Conservation (phyloP, 2,797 vertebrate genomes). For the Channa striata region DNA sequence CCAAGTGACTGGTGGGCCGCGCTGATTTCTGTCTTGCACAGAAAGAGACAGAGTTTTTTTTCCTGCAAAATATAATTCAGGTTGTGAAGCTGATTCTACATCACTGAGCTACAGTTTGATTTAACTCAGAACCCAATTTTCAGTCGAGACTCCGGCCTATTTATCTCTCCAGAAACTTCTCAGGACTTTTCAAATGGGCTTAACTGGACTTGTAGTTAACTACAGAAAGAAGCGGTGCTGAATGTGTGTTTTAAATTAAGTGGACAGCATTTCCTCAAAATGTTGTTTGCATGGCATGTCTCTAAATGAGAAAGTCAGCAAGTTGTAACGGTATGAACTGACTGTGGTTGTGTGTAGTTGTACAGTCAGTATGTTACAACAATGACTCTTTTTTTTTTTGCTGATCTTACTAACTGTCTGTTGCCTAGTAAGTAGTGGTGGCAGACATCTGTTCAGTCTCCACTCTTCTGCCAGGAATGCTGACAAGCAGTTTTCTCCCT, state of each 20-base stretch:
- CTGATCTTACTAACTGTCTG: constrained; percentile 44
- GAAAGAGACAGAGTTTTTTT: constrained; percentile 2
- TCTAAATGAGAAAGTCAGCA: not conserved
- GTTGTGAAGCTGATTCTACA: not conserved
- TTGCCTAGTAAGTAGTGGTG: constrained; percentile 33
- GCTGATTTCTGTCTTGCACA: not conserved
- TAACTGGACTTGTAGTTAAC: too few relatives aligned
- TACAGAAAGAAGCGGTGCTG: too few relatives aligned
- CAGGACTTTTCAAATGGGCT: too few relatives aligned
- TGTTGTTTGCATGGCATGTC: not conserved
- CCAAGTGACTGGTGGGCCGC: not conserved
- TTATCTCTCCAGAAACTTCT: not conserved
- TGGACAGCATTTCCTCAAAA: not conserved
- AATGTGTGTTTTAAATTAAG: too few relatives aligned
- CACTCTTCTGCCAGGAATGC: constrained; percentile 60
- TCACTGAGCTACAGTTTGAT: not conserved
- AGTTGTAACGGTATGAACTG: not conserved
- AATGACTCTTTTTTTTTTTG: constrained; percentile 2
- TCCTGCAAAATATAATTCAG: not conserved
- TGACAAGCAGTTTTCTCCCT: constrained; percentile 51
- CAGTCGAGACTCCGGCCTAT: too few relatives aligned
- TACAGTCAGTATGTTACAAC: not conserved
- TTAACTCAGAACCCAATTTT: not conserved
- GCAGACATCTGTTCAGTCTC: constrained; percentile 62
- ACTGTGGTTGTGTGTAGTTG: not conserved